A percentile compares a stretch with the other conserved stretches of the same genome.
These are phyloP conservation scores for Entomobrya proxima DNA, from an alignment of 2,888 invertebrate genomes.

Conservation along the genomic window DNA sequence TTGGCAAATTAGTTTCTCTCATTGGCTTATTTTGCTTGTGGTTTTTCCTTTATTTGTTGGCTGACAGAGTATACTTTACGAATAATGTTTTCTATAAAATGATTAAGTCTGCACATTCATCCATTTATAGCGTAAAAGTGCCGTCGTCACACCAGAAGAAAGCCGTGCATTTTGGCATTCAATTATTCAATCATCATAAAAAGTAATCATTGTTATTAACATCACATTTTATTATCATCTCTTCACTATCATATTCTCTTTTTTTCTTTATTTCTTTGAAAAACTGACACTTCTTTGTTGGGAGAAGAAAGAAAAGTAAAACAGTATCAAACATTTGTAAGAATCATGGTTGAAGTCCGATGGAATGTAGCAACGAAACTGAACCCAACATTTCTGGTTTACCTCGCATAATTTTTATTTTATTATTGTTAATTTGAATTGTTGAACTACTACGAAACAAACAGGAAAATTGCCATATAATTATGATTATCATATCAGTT, in stretches of 20 bases:
- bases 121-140: too few relatives aligned
- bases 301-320: background rate
- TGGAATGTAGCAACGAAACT: background rate
- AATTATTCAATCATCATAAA: constrained; percentile 26
- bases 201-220: constrained; percentile 23
- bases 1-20: background rate
- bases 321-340: background rate
- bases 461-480: constrained; percentile 11
- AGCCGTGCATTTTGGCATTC: background rate
- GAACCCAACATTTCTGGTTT: background rate
- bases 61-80: background rate
- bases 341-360: background rate
- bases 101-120: background rate
- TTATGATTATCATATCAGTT: constrained; percentile 27
- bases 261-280: background rate
- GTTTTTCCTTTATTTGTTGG: background rate
- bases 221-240: constrained; percentile 28
- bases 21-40: background rate
- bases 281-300: background rate
- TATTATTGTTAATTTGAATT: constrained; percentile 3
- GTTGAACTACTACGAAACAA: background rate
- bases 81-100: background rate
- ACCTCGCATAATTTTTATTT: background rate
- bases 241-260: constrained; percentile 1
- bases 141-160: background rate